A percentile compares a stretch with the other conserved stretches of the same genome.
These are phyloP conservation scores for Leucopsar rothschildi DNA, from an alignment of 2,113 vertebrate genomes.

Conservation along the genomic window DNA sequence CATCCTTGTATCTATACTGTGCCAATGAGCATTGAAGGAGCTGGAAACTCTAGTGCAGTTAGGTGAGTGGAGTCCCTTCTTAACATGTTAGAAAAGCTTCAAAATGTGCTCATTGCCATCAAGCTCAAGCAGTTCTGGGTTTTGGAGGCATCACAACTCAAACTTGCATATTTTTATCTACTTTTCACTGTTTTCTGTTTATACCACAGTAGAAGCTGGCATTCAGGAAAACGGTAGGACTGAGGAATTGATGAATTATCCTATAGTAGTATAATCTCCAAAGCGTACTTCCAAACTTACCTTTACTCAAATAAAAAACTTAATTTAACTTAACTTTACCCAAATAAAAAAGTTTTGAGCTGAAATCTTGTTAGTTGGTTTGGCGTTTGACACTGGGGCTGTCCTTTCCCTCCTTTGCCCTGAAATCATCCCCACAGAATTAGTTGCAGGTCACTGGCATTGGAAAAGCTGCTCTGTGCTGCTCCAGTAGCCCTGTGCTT, in stretches of 20 bases:
- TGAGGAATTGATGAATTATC: not conserved
- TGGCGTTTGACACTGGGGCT: not conserved
- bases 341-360: not conserved
- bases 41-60: not conserved
- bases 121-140: not conserved
- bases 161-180: not conserved
- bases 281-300: not conserved
- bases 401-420: constrained; percentile 7
- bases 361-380: not conserved
- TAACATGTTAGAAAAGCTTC: not conserved
- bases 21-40: not conserved
- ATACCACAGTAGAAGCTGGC: not conserved
- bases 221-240: not conserved
- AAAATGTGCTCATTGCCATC: not conserved
- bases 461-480: not conserved
- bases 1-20: not conserved
- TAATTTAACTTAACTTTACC: no score
- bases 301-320: no score
- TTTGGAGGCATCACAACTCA: not conserved
- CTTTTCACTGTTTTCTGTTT: not conserved
- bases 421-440: not conserved
- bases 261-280: not conserved
- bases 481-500: not conserved
- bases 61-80: not conserved
- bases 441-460: not conserved